Evolutionary conservation across 2,888 invertebrate species (phyloP).

Genomic region (Cenopis cana): DNA sequence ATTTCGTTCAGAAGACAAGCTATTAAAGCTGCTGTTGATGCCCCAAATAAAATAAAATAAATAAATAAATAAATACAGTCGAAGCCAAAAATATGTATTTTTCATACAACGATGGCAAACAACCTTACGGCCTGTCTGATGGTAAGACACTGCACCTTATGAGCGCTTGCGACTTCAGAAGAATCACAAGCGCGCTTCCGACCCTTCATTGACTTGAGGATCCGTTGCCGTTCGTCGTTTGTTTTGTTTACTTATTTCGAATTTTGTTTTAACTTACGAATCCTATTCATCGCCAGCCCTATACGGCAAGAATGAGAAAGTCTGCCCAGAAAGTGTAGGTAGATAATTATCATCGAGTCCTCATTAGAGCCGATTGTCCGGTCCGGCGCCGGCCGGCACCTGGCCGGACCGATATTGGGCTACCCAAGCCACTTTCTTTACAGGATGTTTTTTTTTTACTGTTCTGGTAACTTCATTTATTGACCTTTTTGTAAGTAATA

Average conservation of each 20-base stretch:
- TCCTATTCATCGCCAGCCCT: constrained; percentile 63
- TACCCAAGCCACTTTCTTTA: constrained; percentile 66
- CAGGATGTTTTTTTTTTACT: constrained; percentile 54
- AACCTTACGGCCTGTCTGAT: too few species aligned
- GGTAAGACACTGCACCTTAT: too few species aligned
- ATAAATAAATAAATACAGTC: too few species aligned
- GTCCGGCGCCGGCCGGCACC: constrained; percentile 62
- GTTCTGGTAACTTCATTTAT: neutral
- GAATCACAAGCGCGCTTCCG: too few species aligned
- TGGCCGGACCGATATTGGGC: constrained; percentile 74
- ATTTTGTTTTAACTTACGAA: neutral
- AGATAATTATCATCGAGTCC: constrained; percentile 82
- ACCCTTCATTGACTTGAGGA: too few species aligned
- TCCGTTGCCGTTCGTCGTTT: too few species aligned
- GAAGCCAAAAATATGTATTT: too few species aligned
- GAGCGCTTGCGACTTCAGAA: too few species aligned
- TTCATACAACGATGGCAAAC: too few species aligned
- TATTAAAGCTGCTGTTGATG: too few species aligned
- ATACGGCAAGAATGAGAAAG: constrained; percentile 63
- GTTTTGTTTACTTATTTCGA: too few species aligned
- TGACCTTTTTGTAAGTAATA: neutral
- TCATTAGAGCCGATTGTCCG: constrained; percentile 81
- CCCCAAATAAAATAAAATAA: too few species aligned
- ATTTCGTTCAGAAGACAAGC: neutral
- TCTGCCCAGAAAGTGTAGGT: constrained; percentile 79